Percentiles rank a stretch among this genome's conserved stretches.
Evolutionary conservation across 2,888 invertebrate species (phyloP).

Genomic region (Pristionchus fissidentatus): DNA sequence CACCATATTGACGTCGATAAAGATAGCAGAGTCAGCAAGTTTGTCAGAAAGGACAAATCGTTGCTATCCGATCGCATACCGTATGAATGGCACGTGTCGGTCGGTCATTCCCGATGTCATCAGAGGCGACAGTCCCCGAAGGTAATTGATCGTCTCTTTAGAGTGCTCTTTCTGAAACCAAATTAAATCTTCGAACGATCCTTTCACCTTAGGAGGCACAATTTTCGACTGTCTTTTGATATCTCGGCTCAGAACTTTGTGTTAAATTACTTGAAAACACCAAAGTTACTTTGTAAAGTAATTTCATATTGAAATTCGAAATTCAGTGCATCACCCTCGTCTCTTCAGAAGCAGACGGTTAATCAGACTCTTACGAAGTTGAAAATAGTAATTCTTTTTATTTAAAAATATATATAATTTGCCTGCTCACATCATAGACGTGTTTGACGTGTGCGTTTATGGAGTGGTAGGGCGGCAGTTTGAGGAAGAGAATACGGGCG

Average conservation of each 20-base stretch:
- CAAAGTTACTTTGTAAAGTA: no score
- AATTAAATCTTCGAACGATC: not conserved
- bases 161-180: conserved; percentile 37
- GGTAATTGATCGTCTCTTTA: conserved; percentile 25
- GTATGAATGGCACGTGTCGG: no score
- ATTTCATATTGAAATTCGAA: not conserved
- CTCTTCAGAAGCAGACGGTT: not conserved
- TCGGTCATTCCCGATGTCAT: conserved; percentile 10
- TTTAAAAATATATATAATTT: not conserved
- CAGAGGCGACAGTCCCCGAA: not conserved
- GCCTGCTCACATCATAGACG: conserved; percentile 61
- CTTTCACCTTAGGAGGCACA: not conserved
- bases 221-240: no score
- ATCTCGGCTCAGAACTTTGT: no score
- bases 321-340: no score
- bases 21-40: no score
- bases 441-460: conserved; percentile 72
- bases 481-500: conserved; percentile 66
- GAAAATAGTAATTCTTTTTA: not conserved
- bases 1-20: no score
- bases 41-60: no score
- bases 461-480: conserved; percentile 71
- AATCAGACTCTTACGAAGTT: not conserved
- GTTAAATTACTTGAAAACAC: no score
- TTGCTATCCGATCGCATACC: no score